Conservation (phyloP, 2,888 invertebrate species). For the Coenonympha glycerion region DNA sequence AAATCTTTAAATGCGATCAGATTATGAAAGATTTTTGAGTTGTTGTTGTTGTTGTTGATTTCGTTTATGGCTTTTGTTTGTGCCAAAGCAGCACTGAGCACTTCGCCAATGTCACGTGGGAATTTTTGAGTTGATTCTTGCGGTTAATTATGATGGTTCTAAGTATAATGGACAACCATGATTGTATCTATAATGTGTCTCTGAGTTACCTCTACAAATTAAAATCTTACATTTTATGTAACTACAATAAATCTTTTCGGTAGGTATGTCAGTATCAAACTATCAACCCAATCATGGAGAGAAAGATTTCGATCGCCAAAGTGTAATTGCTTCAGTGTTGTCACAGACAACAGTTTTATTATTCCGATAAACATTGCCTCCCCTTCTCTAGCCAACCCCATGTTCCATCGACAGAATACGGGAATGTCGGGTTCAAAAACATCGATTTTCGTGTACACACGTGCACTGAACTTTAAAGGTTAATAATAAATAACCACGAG, state of each 20-base stretch:
- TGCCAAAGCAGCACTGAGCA: no score
- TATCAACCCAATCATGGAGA: neutral
- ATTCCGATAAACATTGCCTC: conserved; percentile 48
- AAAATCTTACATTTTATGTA: no score
- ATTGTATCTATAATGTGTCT: no score
- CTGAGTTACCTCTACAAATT: no score
- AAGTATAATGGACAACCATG: no score
- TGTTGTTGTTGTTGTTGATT: no score
- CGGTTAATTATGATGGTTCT: no score
- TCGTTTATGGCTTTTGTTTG: no score
- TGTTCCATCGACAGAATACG: conserved; percentile 26
- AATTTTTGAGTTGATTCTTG: no score
- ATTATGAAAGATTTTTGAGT: no score
- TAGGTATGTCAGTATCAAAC: neutral
- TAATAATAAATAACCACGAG: neutral
- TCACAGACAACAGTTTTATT: conserved; percentile 53
- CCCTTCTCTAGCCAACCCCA: conserved; percentile 48
- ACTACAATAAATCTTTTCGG: neutral
- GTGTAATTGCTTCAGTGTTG: conserved; percentile 31
- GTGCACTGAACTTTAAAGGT: conserved; percentile 9
- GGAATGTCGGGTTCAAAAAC: conserved; percentile 45
- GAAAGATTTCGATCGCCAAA: neutral
- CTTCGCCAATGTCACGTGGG: no score
- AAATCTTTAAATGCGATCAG: no score
- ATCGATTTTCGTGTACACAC: conserved; percentile 30